Percentiles rank a stretch among this genome's conserved stretches.
These are phyloP conservation scores for Nerophis lumbriciformis DNA, from an alignment of 2,113 vertebrate genomes.

Conservation along the genomic window DNA sequence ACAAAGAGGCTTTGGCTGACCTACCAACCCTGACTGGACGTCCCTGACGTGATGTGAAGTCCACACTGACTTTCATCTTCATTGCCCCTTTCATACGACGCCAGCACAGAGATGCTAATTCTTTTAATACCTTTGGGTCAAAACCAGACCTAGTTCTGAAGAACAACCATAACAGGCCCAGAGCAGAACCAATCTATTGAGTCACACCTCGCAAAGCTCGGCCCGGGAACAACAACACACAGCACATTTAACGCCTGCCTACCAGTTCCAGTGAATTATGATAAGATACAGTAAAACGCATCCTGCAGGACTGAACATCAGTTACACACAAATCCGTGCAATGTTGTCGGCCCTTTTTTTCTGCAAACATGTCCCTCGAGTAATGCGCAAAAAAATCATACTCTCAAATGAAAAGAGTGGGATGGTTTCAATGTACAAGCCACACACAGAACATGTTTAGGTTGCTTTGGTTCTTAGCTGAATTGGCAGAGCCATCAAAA, in stretches of 20 bases:
- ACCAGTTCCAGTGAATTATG: neutral
- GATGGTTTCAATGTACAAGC: conserved; percentile 49
- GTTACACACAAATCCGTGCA: conserved; percentile 7
- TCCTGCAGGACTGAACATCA: neutral
- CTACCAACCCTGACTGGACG: too few species aligned
- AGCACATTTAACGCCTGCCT: neutral
- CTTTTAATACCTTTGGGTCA: too few species aligned
- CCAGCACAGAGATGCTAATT: too few species aligned
- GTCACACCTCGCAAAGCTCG: neutral
- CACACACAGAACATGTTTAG: conserved; percentile 35
- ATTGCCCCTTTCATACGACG: neutral
- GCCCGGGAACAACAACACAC: neutral
- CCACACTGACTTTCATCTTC: neutral
- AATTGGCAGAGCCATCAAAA: conserved; percentile 64
- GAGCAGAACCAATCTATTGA: neutral
- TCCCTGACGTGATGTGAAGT: neutral
- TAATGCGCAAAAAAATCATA: conserved; percentile 34
- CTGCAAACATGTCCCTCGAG: conserved; percentile 21
- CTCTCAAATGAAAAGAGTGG: conserved; percentile 25
- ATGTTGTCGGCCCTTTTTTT: conserved; percentile 15
- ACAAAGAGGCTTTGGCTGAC: too few species aligned
- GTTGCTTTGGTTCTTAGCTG: conserved; percentile 56
- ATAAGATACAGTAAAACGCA: conserved; percentile 1
- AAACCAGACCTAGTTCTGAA: too few species aligned
- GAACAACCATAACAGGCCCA: neutral